A percentile compares a stretch with the other conserved stretches of the same genome.
phyloP scores from a whole-genome alignment of 2,113 vertebrate species.

The Melanerpes formicivorus region DNA sequence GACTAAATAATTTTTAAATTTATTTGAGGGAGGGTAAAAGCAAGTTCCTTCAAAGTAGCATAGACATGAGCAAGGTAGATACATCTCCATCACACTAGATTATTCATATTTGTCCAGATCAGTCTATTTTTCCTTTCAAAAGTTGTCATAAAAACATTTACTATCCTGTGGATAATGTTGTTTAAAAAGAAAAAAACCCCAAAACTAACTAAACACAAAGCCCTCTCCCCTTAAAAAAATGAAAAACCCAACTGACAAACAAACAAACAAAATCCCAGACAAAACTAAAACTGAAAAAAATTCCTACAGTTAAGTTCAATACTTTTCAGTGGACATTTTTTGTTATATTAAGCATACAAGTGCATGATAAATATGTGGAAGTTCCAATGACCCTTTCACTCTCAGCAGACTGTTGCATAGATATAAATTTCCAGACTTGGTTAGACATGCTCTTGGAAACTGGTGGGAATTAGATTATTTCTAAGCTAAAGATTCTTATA shows the following conservation, averaged over 20 bases:
- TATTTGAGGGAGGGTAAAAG: accelerated
- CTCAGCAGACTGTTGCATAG: background rate
- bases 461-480: background rate
- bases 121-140: background rate
- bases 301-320: too few relatives aligned
- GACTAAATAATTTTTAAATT: background rate
- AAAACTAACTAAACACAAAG: too few relatives aligned
- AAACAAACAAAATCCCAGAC: background rate
- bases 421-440: background rate
- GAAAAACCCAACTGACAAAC: background rate
- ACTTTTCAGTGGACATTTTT: too few relatives aligned
- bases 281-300: too few relatives aligned
- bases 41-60: background rate
- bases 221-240: too few relatives aligned
- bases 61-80: background rate
- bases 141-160: background rate
- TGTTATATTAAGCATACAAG: background rate
- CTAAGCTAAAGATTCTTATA: background rate
- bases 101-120: background rate
- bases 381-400: background rate
- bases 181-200: background rate
- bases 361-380: background rate
- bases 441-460: background rate
- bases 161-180: background rate
- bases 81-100: background rate